phyloP scores from a whole-genome alignment of 2,113 vertebrate species.

The Chlorocebus sabaeus region DNA sequence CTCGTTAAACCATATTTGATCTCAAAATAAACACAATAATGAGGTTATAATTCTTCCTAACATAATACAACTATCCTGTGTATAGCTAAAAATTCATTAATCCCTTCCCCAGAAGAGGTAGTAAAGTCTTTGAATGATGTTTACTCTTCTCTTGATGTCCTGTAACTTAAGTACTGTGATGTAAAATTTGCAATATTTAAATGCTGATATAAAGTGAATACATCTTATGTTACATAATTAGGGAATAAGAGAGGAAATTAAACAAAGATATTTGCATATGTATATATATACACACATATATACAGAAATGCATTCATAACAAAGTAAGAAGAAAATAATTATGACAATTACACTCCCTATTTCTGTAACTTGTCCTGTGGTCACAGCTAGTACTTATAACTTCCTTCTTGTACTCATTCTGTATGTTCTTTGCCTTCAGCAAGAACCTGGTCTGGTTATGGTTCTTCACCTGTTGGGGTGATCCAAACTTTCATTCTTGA shows the following conservation, averaged over 20 bases:
- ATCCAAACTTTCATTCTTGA: too few relatives aligned
- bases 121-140: not conserved
- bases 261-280: not conserved
- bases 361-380: not conserved
- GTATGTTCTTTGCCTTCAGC: too few relatives aligned
- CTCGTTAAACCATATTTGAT: not conserved
- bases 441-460: too few relatives aligned
- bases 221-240: not conserved
- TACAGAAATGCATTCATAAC: not conserved
- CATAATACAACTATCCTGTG: too few relatives aligned
- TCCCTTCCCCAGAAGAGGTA: not conserved
- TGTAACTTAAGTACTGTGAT: not conserved
- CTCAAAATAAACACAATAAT: not conserved
- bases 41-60: not conserved
- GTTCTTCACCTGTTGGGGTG: too few relatives aligned
- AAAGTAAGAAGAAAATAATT: not conserved
- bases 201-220: not conserved
- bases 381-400: not conserved
- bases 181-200: not conserved
- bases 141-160: not conserved
- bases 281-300: not conserved
- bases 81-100: not conserved
- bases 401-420: too few relatives aligned
- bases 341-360: not conserved
- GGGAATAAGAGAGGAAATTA: not conserved